Evolutionary conservation across 1,140 invertebrate genomes (phyloP).

Genomic region (Mercenaria mercenaria): DNA sequence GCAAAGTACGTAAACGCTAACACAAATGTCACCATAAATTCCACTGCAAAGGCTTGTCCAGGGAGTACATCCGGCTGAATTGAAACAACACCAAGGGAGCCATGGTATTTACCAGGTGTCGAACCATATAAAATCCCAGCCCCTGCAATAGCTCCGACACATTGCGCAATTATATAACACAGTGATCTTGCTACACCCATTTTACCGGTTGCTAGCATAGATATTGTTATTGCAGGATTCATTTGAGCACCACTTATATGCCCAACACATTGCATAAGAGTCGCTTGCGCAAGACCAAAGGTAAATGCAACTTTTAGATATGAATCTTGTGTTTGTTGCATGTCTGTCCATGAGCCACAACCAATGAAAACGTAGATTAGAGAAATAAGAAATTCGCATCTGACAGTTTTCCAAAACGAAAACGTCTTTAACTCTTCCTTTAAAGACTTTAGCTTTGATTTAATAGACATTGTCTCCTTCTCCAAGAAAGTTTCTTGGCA

Average conservation of each 20-base stretch:
- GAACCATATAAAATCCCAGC: constrained; percentile 81
- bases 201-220: constrained; percentile 89
- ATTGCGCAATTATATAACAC: constrained; percentile 86
- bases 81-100: constrained; percentile 74
- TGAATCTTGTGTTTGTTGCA: constrained; percentile 34
- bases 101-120: constrained; percentile 70
- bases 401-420: constrained; percentile 77
- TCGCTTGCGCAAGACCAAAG: constrained; percentile 95
- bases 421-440: constrained; percentile 86
- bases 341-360: constrained; percentile 73
- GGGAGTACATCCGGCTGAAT: constrained; percentile 71
- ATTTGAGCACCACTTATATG: constrained; percentile 84
- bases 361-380: constrained; percentile 77
- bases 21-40: constrained; percentile 95
- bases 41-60: constrained; percentile 92
- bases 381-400: constrained; percentile 77
- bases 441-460: constrained; percentile 51
- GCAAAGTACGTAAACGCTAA: constrained; percentile 95
- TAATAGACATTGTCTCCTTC: constrained; percentile 53
- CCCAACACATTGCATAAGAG: constrained; percentile 85
- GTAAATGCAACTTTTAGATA: constrained; percentile 91
- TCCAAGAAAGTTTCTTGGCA: constrained; percentile 14
- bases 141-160: constrained; percentile 81
- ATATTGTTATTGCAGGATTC: constrained; percentile 84
- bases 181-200: constrained; percentile 91